Percentiles rank a stretch among this genome's conserved stretches.
phyloP scores from a whole-genome alignment of 2,888 invertebrate genomes.

The Ochropleura plecta region DNA sequence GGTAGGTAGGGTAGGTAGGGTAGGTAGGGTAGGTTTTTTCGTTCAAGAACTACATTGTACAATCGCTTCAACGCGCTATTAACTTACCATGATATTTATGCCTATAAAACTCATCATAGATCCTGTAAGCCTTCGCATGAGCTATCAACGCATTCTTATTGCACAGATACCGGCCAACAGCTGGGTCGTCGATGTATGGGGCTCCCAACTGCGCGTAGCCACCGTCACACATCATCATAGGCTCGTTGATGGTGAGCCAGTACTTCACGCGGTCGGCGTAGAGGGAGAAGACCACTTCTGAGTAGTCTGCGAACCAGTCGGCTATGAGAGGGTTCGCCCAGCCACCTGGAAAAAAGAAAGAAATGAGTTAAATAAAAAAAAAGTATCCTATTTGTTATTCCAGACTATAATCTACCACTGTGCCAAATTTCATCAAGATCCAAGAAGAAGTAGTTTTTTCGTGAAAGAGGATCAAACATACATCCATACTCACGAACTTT shows the following conservation, averaged over 20 bases:
- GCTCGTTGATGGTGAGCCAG: slow-evolving; percentile 94
- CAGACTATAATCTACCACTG: too few relatives aligned
- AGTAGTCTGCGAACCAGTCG: slow-evolving; percentile 91
- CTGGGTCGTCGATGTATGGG: slow-evolving; percentile 49
- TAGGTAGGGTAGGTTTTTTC: too few relatives aligned
- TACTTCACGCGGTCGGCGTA: slow-evolving; percentile 91
- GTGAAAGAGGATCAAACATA: too few relatives aligned
- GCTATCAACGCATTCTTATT: slow-evolving; percentile 91
- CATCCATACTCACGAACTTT: too few relatives aligned
- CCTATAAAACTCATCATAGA: slow-evolving; percentile 89
- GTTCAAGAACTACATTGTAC: too few relatives aligned
- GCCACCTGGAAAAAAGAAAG: slow-evolving; percentile 83
- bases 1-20: too few relatives aligned
- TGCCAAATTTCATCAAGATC: too few relatives aligned
- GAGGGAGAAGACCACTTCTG: slow-evolving; percentile 87
- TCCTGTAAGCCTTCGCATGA: slow-evolving; percentile 91
- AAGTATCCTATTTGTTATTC: too few relatives aligned
- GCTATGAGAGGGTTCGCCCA: slow-evolving; percentile 91
- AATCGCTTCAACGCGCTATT: too few relatives aligned
- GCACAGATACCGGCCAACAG: slow-evolving; percentile 57
- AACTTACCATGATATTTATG: slow-evolving; percentile 83
- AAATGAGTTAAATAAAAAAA: too few relatives aligned
- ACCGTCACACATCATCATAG: slow-evolving; percentile 72
- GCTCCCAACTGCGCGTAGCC: slow-evolving; percentile 33
- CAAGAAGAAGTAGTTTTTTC: too few relatives aligned